phyloP scores from a whole-genome alignment of 2,797 vertebrate genomes.

The Betta splendens region DNA sequence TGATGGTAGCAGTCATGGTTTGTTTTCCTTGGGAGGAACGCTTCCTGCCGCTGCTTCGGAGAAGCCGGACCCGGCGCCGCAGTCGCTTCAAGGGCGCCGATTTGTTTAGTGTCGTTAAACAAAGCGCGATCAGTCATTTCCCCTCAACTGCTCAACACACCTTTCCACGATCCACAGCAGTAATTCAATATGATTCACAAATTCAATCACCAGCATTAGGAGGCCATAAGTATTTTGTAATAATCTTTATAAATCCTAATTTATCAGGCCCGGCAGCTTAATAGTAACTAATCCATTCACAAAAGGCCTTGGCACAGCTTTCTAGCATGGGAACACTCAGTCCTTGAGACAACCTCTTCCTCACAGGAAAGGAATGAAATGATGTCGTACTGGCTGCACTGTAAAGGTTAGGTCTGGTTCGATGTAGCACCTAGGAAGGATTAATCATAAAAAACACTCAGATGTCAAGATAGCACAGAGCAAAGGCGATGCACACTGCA shows the following conservation, averaged over 20 bases:
- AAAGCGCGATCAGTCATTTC: conserved; percentile 58
- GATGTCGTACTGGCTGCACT: conserved; percentile 65
- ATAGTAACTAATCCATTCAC: conserved; percentile 81
- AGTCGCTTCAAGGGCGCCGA: conserved; percentile 66
- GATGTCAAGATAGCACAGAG: conserved; percentile 63
- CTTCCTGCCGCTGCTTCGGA: conserved; percentile 55
- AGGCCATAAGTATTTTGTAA: conserved; percentile 82
- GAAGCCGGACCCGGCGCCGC: conserved; percentile 50
- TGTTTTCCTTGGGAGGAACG: conserved; percentile 74
- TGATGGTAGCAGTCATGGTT: conserved; percentile 74
- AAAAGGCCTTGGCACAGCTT: conserved; percentile 78
- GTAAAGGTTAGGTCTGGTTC: conserved; percentile 74
- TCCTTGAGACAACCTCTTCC: conserved; percentile 78
- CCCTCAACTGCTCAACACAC: conserved; percentile 53
- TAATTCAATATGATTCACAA: conserved; percentile 79
- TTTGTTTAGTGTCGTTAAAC: conserved; percentile 57
- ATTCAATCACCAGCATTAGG: conserved; percentile 81
- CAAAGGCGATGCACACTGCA: conserved; percentile 33
- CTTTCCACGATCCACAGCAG: conserved; percentile 69
- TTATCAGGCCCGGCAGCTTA: conserved; percentile 80
- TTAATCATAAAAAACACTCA: conserved; percentile 71
- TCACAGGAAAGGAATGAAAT: conserved; percentile 65
- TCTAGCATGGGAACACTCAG: conserved; percentile 73
- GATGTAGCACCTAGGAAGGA: conserved; percentile 62
- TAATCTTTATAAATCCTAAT: conserved; percentile 83